Conservation (phyloP, 1,140 invertebrate species). For the Maniola jurtina region DNA sequence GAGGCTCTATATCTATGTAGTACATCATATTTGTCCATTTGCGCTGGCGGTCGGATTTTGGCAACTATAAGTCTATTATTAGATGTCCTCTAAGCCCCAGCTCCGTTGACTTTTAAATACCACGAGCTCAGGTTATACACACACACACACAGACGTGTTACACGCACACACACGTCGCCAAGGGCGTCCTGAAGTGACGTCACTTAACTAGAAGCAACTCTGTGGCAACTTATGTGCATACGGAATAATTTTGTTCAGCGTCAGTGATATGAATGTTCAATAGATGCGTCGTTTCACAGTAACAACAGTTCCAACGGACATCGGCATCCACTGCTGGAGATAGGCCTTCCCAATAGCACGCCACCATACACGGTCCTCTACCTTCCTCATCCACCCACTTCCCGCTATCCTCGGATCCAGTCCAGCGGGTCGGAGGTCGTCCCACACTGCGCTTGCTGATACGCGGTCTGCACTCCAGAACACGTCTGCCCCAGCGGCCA, state of each 20-base stretch:
- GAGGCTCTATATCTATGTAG: too few species aligned
- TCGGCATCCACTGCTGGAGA: too few species aligned
- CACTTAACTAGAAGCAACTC: background rate
- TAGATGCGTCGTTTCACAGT: too few species aligned
- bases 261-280: background rate
- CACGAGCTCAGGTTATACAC: constrained; percentile 18
- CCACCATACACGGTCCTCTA: too few species aligned
- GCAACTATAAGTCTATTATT: constrained; percentile 20
- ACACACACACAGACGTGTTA: constrained; percentile 1
- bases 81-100: constrained; percentile 27
- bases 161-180: constrained; percentile 11
- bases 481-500: too few species aligned
- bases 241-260: background rate
- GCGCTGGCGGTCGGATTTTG: background rate
- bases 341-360: too few species aligned
- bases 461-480: too few species aligned
- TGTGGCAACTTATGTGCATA: background rate
- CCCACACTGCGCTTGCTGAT: too few species aligned
- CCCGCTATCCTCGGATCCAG: too few species aligned
- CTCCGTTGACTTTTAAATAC: constrained; percentile 43
- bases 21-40: background rate
- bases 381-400: too few species aligned
- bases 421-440: too few species aligned
- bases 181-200: constrained; percentile 26
- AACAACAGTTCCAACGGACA: too few species aligned